These are phyloP conservation scores for Drosophila leontia DNA, from an alignment of 1,140 invertebrate species.

Conservation along the genomic window DNA sequence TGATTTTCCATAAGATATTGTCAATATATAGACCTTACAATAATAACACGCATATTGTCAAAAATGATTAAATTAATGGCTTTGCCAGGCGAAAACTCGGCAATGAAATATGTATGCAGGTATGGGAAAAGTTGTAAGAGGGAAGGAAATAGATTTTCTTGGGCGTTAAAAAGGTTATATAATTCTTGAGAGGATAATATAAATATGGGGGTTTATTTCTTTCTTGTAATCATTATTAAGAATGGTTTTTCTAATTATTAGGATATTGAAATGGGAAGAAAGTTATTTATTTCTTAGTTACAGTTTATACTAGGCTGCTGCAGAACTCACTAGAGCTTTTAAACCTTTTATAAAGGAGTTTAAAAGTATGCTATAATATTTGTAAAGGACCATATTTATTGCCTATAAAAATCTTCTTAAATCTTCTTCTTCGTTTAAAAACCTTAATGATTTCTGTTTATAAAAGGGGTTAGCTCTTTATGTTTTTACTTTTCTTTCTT, in stretches of 20 bases:
- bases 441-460: not conserved
- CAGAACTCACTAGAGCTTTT: not conserved
- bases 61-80: constrained; percentile 50
- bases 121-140: not conserved
- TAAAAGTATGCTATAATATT: not conserved
- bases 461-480: not conserved
- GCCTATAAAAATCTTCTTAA: not conserved
- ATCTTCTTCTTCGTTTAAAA: not conserved
- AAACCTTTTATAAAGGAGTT: not conserved
- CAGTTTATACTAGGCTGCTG: not conserved
- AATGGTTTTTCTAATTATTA: too few relatives aligned
- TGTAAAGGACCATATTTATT: not conserved
- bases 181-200: constrained; percentile 2
- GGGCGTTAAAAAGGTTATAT: constrained; percentile 18
- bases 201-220: not conserved
- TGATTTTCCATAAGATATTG: constrained; percentile 49
- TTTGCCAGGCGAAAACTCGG: constrained; percentile 28
- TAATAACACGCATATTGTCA: constrained; percentile 59
- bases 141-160: not conserved
- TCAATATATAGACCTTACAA: constrained; percentile 32
- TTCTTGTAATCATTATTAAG: not conserved
- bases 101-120: constrained; percentile 13
- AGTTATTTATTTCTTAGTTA: not conserved
- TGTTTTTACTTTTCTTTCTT: not conserved
- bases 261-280: not conserved